Base-by-base conservation (phyloP, 2,888 invertebrate genomes). In the Plagodis pulveraria region DNA sequence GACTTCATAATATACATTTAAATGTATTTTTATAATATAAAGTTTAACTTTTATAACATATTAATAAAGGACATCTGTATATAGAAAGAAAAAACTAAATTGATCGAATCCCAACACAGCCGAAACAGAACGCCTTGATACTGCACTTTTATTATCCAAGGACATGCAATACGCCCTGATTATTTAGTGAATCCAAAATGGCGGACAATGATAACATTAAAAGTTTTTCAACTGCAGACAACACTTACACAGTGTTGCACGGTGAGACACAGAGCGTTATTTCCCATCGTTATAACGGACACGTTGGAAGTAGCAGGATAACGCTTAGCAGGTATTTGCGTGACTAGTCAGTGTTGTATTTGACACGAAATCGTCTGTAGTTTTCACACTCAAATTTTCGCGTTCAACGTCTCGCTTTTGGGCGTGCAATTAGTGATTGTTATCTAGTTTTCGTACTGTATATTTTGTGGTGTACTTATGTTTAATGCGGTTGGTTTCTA, bases 341-440 rank as follows among this genome's bases (percentile, higher is more conserved):
- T 88, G 89, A 85, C 84, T 72, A 47, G 49, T 52, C 66, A 69
- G 74, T 69, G 78, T 77, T 76, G 76, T 75, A 71, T 84, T 86
- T 85, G 87, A 86, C 87, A 86, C 87, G 88, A 76, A 76, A 84
- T 79, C 74, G 80, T 80, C 80, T 77, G 84, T 84, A 83, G 84
- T 86, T 87, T 87, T 87, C 85, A 82, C 89, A 88, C 89, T 87
- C 84, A 85, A 87, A 89, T 86, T 84, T 87, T 86, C 83, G 81
- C 84, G 81, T 83, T 78, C 78, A 81, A 34, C 77, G 77, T 78
- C 83, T 79, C 81, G 85, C 77, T 82, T 86, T 89, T 71, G 81
- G 84, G 86, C 79, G 76, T 79, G 81, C 87, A 88, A 89, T 90
- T 89, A 87, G 76, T 71, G 89, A 89, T 90, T 66, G 83, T 81